A percentile compares a stretch with the other conserved stretches of the same genome.
phyloP scores from a whole-genome alignment of 2,113 vertebrate species.

The Suncus etruscus region DNA sequence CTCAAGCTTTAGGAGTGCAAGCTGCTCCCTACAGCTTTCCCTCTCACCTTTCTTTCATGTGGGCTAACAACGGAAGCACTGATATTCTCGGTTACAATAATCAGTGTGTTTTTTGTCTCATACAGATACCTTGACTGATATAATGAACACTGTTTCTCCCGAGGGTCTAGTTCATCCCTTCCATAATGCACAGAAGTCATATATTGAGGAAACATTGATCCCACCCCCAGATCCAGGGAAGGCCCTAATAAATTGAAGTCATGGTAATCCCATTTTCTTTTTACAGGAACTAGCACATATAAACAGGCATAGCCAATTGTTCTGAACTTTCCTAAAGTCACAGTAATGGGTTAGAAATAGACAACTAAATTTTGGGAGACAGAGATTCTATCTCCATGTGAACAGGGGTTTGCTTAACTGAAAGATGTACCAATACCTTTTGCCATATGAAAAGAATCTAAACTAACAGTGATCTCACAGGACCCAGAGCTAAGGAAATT shows the following conservation, averaged over 20 bases:
- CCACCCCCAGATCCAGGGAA: neutral
- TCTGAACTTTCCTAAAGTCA: neutral
- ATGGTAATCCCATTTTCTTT: neutral
- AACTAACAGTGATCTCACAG: neutral
- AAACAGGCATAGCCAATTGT: neutral
- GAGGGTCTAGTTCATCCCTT: neutral
- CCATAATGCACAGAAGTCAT: neutral
- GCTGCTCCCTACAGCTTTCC: neutral
- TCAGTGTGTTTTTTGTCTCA: neutral
- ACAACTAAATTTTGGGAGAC: neutral
- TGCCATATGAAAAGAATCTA: slow-evolving; percentile 12
- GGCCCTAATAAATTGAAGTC: neutral
- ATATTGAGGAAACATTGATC: neutral
- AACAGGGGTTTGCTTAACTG: neutral
- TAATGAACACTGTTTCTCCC: neutral
- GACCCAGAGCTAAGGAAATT: slow-evolving; percentile 8
- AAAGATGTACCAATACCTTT: slow-evolving; percentile 19
- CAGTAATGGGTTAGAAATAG: neutral
- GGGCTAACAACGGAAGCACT: neutral
- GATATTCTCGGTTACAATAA: slow-evolving; percentile 12
- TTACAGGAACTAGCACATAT: neutral
- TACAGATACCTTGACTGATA: neutral
- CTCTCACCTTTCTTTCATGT: slow-evolving; percentile 1
- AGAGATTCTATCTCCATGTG: neutral
- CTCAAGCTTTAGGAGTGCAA: slow-evolving; percentile 22